phyloP scores from a whole-genome alignment of 2,888 invertebrate genomes.

The Melipona bicolor region DNA sequence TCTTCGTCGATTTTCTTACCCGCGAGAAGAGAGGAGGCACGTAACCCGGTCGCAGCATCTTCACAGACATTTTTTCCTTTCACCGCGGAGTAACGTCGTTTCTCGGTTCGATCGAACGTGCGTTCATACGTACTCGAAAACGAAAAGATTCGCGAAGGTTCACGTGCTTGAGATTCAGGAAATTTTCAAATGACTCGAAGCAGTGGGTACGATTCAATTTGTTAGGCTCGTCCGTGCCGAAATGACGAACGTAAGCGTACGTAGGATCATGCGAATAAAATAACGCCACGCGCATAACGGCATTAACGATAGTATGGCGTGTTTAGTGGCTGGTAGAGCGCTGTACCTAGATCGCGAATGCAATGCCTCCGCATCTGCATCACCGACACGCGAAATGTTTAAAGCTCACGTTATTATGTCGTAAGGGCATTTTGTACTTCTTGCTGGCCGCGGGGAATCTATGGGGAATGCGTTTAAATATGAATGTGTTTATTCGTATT shows the following conservation, averaged over 20 bases:
- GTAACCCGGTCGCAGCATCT: neutral
- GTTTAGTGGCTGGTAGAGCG: conserved; percentile 56
- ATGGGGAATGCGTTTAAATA: neutral
- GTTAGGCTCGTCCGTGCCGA: neutral
- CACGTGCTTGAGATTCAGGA: no score
- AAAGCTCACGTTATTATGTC: conserved; percentile 57
- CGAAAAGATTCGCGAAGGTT: no score
- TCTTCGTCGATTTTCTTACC: neutral
- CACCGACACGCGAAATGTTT: conserved; percentile 65
- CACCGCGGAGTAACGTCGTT: no score
- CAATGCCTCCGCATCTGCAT: conserved; percentile 53
- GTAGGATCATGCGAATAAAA: conserved; percentile 62
- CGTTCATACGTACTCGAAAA: no score
- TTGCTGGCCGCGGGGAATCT: neutral
- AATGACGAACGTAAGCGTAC: conserved; percentile 46
- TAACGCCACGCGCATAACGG: conserved; percentile 45
- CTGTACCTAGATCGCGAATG: conserved; percentile 64
- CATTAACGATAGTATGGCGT: conserved; percentile 68
- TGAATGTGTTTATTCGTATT: neutral
- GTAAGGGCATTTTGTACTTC: conserved; percentile 19
- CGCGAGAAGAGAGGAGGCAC: neutral
- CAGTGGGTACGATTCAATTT: no score
- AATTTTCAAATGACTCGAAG: no score
- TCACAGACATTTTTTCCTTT: neutral
- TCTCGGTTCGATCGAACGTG: no score